Conservation (phyloP, 2,888 invertebrate genomes). For the Acanthoscelides obtectus region DNA sequence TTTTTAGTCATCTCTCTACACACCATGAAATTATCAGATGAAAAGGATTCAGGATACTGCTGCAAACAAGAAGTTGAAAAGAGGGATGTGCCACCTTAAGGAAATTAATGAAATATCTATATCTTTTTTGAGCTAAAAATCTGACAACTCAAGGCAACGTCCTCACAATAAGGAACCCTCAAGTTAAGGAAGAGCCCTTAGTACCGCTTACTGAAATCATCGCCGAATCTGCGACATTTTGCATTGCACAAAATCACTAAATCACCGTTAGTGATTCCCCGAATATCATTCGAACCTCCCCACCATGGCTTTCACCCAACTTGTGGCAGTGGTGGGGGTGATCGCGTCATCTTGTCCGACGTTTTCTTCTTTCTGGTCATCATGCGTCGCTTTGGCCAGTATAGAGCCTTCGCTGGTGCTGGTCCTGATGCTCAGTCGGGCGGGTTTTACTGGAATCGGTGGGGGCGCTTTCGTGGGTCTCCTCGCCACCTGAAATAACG, state of each 20-base stretch:
- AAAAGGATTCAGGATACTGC: too few relatives aligned
- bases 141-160: too few relatives aligned
- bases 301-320: slow-evolving; percentile 72
- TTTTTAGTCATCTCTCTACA: too few relatives aligned
- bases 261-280: slow-evolving; percentile 13
- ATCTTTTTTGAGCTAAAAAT: too few relatives aligned
- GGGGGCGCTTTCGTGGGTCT: slow-evolving; percentile 55
- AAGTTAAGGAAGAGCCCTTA: too few relatives aligned
- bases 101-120: too few relatives aligned
- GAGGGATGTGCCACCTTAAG: too few relatives aligned
- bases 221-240: neutral
- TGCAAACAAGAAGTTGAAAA: too few relatives aligned
- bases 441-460: slow-evolving; percentile 62
- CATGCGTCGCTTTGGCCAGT: neutral
- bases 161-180: too few relatives aligned
- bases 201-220: neutral
- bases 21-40: too few relatives aligned
- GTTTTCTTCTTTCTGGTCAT: slow-evolving; percentile 6
- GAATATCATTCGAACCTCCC: slow-evolving; percentile 61
- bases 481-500: slow-evolving; percentile 26
- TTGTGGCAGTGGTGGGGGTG: slow-evolving; percentile 41
- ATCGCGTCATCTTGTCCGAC: neutral
- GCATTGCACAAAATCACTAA: neutral
- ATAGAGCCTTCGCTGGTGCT: slow-evolving; percentile 2
- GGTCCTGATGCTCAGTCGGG: slow-evolving; percentile 21